These are phyloP conservation scores for Smutsia gigantea DNA, from an alignment of 2,797 vertebrate species.

Conservation along the genomic window DNA sequence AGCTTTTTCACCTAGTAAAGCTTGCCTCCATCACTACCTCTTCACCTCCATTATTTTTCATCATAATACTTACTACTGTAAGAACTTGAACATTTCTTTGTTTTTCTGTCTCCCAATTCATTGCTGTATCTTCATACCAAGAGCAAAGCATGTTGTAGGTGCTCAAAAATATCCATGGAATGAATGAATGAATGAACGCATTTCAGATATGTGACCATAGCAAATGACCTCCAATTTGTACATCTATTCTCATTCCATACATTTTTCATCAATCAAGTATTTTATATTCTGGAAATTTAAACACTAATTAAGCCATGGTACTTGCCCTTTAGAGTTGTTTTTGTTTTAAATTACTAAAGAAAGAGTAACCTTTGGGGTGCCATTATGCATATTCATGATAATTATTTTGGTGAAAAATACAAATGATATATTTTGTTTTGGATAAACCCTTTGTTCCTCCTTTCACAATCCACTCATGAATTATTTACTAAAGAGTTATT, in stretches of 20 bases:
- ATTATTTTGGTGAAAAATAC: slow-evolving; percentile 35
- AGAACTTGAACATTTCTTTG: not conserved
- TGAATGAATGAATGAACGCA: not conserved
- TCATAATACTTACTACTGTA: not conserved
- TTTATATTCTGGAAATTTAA: not conserved
- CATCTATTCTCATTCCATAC: not conserved
- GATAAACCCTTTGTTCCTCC: not conserved
- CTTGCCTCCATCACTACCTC: not conserved
- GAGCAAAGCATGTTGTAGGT: not conserved
- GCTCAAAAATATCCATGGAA: not conserved
- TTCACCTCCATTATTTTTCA: not conserved
- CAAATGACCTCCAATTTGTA: not conserved
- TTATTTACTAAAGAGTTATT: not conserved
- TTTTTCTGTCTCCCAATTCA: not conserved
- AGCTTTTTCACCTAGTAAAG: not conserved
- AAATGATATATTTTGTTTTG: not conserved
- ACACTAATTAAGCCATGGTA: not conserved
- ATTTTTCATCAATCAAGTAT: not conserved
- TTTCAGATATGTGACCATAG: not conserved
- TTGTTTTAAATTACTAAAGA: not conserved
- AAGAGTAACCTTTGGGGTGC: not conserved
- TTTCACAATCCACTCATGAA: not conserved
- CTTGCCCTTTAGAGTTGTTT: not conserved
- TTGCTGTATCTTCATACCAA: not conserved
- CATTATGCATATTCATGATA: not conserved